These are phyloP conservation scores for Polyommatus icarus DNA, from an alignment of 2,888 invertebrate genomes.

Conservation along the genomic window DNA sequence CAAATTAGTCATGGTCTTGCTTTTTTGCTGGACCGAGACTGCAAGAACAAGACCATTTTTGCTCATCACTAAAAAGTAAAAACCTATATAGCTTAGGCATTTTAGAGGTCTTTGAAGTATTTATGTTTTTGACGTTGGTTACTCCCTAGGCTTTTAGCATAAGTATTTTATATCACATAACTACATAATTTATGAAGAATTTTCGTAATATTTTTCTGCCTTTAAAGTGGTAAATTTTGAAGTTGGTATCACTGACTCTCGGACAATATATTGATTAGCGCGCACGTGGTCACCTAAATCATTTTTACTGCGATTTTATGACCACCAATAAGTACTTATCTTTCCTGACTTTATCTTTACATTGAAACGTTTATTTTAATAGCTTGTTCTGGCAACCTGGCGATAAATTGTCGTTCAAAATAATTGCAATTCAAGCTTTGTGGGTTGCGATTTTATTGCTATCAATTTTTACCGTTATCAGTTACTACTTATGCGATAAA, in stretches of 20 bases:
- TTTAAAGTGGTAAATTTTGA: too few species aligned
- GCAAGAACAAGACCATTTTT: too few species aligned
- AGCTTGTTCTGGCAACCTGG: slow-evolving; percentile 14
- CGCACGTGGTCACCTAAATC: slow-evolving; percentile 29
- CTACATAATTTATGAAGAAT: too few species aligned
- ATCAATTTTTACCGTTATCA: slow-evolving; percentile 8
- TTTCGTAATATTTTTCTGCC: too few species aligned
- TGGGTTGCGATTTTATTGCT: slow-evolving; percentile 11
- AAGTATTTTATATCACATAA: too few species aligned
- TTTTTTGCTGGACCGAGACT: too few species aligned
- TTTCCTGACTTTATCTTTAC: neutral
- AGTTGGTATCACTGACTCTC: neutral
- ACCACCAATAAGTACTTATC: neutral
- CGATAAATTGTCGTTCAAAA: neutral
- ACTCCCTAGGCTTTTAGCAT: too few species aligned
- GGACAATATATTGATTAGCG: neutral
- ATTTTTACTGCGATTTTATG: slow-evolving; percentile 8
- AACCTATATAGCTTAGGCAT: too few species aligned
- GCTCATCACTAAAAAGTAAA: too few species aligned
- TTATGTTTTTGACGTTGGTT: too few species aligned
- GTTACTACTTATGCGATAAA: neutral
- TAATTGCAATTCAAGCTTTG: slow-evolving; percentile 17
- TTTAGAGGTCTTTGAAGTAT: too few species aligned
- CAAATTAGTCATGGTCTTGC: too few species aligned
- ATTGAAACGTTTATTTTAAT: slow-evolving; percentile 29